phyloP scores from a whole-genome alignment of 2,797 vertebrate genomes.

The Sternotherus odoratus region DNA sequence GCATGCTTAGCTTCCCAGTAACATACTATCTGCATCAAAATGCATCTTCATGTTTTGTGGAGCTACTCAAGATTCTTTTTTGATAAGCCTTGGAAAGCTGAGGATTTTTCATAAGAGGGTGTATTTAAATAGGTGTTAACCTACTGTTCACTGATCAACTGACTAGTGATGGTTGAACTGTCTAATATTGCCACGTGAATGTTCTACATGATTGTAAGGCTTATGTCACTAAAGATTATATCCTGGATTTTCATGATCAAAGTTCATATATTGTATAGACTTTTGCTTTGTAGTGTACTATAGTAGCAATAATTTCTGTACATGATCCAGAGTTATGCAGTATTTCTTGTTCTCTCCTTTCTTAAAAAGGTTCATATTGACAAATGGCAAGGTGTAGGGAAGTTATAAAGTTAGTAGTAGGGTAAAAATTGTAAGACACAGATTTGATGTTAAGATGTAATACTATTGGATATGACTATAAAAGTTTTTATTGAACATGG shows the following conservation, averaged over 20 bases:
- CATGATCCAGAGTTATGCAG: conserved; percentile 80
- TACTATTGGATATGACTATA: conserved; percentile 71
- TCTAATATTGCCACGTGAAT: conserved; percentile 77
- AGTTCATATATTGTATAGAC: conserved; percentile 81
- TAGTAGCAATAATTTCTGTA: conserved; percentile 88
- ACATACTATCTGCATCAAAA: conserved; percentile 78
- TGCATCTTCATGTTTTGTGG: conserved; percentile 75
- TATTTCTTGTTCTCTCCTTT: conserved; percentile 75
- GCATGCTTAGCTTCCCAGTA: conserved; percentile 84
- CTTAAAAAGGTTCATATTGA: conserved; percentile 75
- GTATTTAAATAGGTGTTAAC: conserved; percentile 75
- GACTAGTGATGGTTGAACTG: conserved; percentile 69
- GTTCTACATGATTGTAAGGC: conserved; percentile 80
- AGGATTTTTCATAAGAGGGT: conserved; percentile 61
- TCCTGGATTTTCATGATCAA: conserved; percentile 83
- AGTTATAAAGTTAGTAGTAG: conserved; percentile 59
- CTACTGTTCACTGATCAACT: conserved; percentile 35
- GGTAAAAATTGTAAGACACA: conserved; percentile 63
- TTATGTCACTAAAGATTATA: conserved; percentile 79
- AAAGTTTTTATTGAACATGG: conserved; percentile 78
- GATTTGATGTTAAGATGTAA: conserved; percentile 64
- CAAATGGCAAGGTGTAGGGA: conserved; percentile 70
- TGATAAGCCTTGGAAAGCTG: conserved; percentile 81
- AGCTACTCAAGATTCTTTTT: conserved; percentile 80
- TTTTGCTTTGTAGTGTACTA: conserved; percentile 85